These are phyloP conservation scores for Limanda limanda DNA, from an alignment of 2,113 vertebrate species.

Conservation along the genomic window DNA sequence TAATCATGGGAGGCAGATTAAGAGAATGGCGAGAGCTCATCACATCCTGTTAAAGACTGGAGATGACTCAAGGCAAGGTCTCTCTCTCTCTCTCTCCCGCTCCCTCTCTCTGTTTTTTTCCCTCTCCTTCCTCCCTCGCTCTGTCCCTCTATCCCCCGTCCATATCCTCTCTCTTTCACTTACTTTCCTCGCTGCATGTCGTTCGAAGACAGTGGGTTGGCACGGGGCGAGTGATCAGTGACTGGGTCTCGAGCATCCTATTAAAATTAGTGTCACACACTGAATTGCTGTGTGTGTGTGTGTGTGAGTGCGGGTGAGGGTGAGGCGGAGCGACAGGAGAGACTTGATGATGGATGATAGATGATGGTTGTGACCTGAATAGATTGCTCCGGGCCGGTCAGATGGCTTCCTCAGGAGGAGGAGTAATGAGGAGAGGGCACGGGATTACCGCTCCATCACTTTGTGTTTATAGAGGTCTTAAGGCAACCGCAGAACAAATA, in stretches of 20 bases:
- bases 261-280: slow-evolving; percentile 66
- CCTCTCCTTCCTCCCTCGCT: slow-evolving; percentile 28
- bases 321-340: slow-evolving; percentile 36
- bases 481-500: slow-evolving; percentile 56
- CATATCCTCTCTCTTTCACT: slow-evolving; percentile 26
- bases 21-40: slow-evolving; percentile 75
- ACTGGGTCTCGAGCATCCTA: slow-evolving; percentile 57
- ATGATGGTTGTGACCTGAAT: slow-evolving; percentile 76
- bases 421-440: slow-evolving; percentile 67
- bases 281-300: slow-evolving; percentile 19
- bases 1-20: slow-evolving; percentile 78
- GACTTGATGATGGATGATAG: slow-evolving; percentile 67
- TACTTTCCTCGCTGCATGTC: slow-evolving; percentile 40
- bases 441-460: slow-evolving; percentile 67
- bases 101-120: slow-evolving; percentile 6
- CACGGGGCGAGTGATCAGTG: slow-evolving; percentile 48
- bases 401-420: slow-evolving; percentile 70
- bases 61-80: slow-evolving; percentile 72
- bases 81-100: slow-evolving; percentile 26
- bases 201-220: slow-evolving; percentile 48
- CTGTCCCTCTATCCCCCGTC: slow-evolving; percentile 8
- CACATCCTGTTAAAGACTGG: slow-evolving; percentile 75
- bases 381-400: slow-evolving; percentile 59
- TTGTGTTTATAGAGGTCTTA: slow-evolving; percentile 61
- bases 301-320: slow-evolving; percentile 43